Conservation (phyloP, 2,888 invertebrate species). For the Papilio gigon region DNA sequence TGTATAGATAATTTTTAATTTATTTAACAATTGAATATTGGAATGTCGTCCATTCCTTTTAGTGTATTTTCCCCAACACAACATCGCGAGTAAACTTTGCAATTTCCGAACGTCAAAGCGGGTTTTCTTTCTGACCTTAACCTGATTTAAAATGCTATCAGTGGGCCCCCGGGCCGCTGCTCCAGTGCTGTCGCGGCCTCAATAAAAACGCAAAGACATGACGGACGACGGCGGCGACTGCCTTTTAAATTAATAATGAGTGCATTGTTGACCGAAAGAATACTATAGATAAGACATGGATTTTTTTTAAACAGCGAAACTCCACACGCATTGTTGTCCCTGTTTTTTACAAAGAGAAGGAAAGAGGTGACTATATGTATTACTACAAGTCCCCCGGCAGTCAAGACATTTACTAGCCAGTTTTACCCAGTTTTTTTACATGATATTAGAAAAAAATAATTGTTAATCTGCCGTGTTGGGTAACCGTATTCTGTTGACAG, state of each 20-base stretch:
- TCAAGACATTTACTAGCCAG: too few relatives aligned
- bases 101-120: conserved; percentile 41
- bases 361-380: too few relatives aligned
- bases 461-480: not conserved
- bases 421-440: too few relatives aligned
- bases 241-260: conserved; percentile 78
- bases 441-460: not conserved
- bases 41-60: not conserved
- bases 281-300: conserved; percentile 54
- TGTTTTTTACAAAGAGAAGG: too few relatives aligned
- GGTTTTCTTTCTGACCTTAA: conserved; percentile 69
- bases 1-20: not conserved
- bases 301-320: not conserved
- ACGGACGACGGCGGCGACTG: conserved; percentile 68
- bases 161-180: conserved; percentile 48
- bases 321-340: too few relatives aligned
- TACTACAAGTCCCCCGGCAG: too few relatives aligned
- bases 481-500: not conserved
- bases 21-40: not conserved
- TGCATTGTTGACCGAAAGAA: conserved; percentile 68
- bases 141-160: conserved; percentile 81
- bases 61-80: conserved; percentile 21
- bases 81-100: conserved; percentile 26
- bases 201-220: conserved; percentile 72
- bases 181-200: conserved; percentile 47